Percentiles rank a stretch among this genome's conserved stretches.
phyloP scores from a whole-genome alignment of 2,888 invertebrate genomes.

The Myopa testacea region DNA sequence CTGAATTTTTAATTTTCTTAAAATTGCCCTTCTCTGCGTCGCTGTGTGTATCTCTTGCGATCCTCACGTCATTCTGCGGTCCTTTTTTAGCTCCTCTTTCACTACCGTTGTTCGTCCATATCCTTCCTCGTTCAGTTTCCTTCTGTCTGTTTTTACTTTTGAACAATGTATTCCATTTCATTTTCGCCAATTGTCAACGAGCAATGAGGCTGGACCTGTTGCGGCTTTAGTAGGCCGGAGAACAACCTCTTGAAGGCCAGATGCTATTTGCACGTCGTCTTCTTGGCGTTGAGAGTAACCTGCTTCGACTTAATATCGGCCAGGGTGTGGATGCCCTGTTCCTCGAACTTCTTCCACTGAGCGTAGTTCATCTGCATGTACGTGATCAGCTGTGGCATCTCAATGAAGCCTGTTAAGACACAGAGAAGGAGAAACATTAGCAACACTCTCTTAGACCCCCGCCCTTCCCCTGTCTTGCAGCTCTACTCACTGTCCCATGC shows the following conservation, averaged over 20 bases:
- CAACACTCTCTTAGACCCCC: too few species aligned
- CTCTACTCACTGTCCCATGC: constrained; percentile 89
- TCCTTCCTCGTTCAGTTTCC: neutral
- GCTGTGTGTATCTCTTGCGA: neutral
- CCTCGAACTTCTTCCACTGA: constrained; percentile 90
- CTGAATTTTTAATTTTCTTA: too few species aligned
- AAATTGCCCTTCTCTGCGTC: too few species aligned
- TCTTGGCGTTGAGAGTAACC: constrained; percentile 60
- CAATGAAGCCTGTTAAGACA: constrained; percentile 81
- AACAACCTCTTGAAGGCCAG: constrained; percentile 65
- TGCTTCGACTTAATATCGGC: constrained; percentile 75
- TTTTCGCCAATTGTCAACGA: constrained; percentile 61
- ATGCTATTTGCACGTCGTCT: constrained; percentile 65
- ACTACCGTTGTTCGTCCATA: neutral
- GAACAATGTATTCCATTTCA: constrained; percentile 56
- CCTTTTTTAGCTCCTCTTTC: constrained; percentile 9
- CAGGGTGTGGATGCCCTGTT: constrained; percentile 79
- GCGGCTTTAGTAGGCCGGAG: constrained; percentile 63
- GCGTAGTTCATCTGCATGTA: constrained; percentile 88
- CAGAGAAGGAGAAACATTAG: constrained; percentile 8
- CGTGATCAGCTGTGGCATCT: constrained; percentile 89
- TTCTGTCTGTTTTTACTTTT: constrained; percentile 44
- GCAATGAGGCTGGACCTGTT: constrained; percentile 62
- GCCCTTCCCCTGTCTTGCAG: neutral
- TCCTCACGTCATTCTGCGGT: neutral